These are phyloP conservation scores for Mormyrus hasselquistii DNA, from an alignment of 2,797 vertebrate species.

Conservation along the genomic window DNA sequence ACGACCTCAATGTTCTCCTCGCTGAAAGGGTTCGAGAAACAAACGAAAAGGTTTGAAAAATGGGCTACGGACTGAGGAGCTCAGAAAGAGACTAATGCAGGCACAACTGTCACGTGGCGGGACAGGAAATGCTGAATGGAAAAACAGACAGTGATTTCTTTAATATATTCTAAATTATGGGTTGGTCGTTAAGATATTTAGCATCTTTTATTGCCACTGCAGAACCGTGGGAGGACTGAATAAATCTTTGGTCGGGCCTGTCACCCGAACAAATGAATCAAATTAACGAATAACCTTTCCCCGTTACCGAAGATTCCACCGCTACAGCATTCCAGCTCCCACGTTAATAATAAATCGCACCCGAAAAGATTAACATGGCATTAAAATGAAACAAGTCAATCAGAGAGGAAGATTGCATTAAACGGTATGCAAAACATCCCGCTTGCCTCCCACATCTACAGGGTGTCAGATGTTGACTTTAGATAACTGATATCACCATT, in stretches of 20 bases:
- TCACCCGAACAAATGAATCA: slow-evolving; percentile 34
- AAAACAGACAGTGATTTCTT: slow-evolving; percentile 26
- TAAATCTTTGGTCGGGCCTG: slow-evolving; percentile 40
- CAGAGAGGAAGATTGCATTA: background rate
- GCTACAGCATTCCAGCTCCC: slow-evolving; percentile 21
- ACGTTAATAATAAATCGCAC: slow-evolving; percentile 31
- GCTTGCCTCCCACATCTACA: background rate
- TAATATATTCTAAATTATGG: slow-evolving; percentile 43
- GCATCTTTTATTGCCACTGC: slow-evolving; percentile 36
- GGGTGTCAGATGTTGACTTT: background rate
- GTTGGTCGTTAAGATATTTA: slow-evolving; percentile 35
- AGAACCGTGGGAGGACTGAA: slow-evolving; percentile 30
- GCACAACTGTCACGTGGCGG: slow-evolving; percentile 9
- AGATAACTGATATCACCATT: slow-evolving; percentile 1
- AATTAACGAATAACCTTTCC: slow-evolving; percentile 21
- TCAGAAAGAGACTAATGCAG: background rate
- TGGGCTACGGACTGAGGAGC: background rate
- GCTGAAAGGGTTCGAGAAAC: slow-evolving; percentile 25
- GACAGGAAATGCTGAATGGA: slow-evolving; percentile 14
- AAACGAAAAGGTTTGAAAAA: slow-evolving; percentile 15
- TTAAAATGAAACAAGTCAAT: slow-evolving; percentile 20
- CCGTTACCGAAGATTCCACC: slow-evolving; percentile 20
- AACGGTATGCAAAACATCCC: background rate
- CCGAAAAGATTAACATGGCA: slow-evolving; percentile 21
- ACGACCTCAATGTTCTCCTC: slow-evolving; percentile 23